Conservation (phyloP, 2,113 vertebrate genomes). For the Suricata suricatta region DNA sequence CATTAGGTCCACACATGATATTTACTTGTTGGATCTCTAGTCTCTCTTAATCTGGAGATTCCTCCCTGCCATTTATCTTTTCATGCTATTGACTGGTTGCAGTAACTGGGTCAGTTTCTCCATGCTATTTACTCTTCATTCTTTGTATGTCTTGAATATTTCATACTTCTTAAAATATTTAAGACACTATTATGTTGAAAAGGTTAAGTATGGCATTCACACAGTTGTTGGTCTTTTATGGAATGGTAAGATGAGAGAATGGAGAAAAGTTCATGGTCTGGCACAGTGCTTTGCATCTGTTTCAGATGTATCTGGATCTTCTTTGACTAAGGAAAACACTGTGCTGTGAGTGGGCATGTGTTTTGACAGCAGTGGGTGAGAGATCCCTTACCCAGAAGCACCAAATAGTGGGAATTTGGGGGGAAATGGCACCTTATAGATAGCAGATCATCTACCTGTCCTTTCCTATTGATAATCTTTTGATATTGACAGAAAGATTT, state of each 20-base stretch:
- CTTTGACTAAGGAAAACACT: background rate
- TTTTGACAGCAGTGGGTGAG: background rate
- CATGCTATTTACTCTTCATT: constrained; percentile 26
- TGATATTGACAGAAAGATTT: background rate
- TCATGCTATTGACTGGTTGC: background rate
- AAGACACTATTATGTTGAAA: constrained; percentile 54
- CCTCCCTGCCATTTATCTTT: background rate
- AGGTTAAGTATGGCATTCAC: constrained; percentile 17
- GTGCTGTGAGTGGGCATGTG: background rate
- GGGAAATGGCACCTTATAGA: background rate
- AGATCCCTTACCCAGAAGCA: background rate
- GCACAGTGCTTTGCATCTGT: background rate
- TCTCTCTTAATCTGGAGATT: background rate
- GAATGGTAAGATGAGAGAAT: constrained; percentile 6
- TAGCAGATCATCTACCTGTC: background rate
- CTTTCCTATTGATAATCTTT: background rate
- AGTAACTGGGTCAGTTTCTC: background rate
- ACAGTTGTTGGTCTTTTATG: constrained; percentile 41
- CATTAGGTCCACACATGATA: background rate
- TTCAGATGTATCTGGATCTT: background rate
- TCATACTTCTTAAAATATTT: constrained; percentile 55
- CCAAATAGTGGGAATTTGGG: background rate
- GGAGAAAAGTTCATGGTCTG: background rate
- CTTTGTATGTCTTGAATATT: constrained; percentile 52
- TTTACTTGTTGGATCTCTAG: background rate